Evolutionary conservation across 2,113 vertebrate species (phyloP).

Genomic region (Hemichromis elongatus): DNA sequence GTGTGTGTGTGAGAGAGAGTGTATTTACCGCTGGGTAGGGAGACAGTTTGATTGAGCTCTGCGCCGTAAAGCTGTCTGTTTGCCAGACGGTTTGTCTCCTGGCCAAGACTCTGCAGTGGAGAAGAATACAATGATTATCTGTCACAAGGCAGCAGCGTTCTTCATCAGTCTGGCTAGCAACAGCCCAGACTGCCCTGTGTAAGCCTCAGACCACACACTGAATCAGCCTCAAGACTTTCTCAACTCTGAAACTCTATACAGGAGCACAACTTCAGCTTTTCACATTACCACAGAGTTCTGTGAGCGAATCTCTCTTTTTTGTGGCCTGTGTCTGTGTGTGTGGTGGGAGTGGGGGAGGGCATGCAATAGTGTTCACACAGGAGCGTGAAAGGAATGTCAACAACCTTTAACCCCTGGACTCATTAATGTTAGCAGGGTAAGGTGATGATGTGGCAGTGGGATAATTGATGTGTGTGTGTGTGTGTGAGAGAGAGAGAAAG

Average conservation of each 20-base stretch:
- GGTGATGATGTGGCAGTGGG: slow-evolving; percentile 46
- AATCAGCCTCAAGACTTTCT: slow-evolving; percentile 16
- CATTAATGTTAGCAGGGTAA: slow-evolving; percentile 52
- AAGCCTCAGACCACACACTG: slow-evolving; percentile 40
- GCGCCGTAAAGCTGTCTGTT: slow-evolving; percentile 73
- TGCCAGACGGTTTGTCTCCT: slow-evolving; percentile 72
- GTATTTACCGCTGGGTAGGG: slow-evolving; percentile 55
- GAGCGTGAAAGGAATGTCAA: slow-evolving; percentile 54
- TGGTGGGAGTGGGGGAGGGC: slow-evolving; percentile 10
- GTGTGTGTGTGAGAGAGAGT: not conserved
- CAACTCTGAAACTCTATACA: not conserved
- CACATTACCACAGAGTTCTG: not conserved
- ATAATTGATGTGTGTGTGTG: slow-evolving; percentile 18
- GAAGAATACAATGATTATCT: slow-evolving; percentile 73
- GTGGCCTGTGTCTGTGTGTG: not conserved
- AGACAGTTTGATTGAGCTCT: slow-evolving; percentile 72
- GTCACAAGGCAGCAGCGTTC: slow-evolving; percentile 61
- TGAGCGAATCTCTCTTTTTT: not conserved
- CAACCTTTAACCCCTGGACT: slow-evolving; percentile 61
- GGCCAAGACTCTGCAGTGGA: slow-evolving; percentile 65
- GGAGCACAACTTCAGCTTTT: not conserved
- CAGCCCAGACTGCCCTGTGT: slow-evolving; percentile 18
- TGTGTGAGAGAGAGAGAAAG: not conserved
- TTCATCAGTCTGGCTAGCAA: slow-evolving; percentile 53
- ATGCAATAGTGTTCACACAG: slow-evolving; percentile 21